Evolutionary conservation across 2,888 invertebrate genomes (phyloP).

Genomic region (Embidobia sp.): DNA sequence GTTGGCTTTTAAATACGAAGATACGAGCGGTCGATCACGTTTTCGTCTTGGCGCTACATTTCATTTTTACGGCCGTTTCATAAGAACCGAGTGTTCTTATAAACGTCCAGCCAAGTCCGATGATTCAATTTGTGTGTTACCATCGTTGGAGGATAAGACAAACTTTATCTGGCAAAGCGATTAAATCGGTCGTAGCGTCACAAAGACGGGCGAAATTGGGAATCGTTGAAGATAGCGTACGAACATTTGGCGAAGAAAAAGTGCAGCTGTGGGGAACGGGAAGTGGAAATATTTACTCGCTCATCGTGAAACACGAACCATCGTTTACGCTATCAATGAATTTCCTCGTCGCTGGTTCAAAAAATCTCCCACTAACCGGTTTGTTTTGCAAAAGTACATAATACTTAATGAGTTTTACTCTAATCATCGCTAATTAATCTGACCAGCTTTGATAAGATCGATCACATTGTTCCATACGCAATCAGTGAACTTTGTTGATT

Average conservation of each 20-base stretch:
- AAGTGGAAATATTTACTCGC: conserved; percentile 57
- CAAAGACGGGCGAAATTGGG: conserved; percentile 49
- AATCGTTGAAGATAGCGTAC: conserved; percentile 47
- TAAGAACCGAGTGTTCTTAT: conserved; percentile 37
- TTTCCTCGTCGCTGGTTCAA: conserved; percentile 30
- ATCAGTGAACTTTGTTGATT: conserved; percentile 2
- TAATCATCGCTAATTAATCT: conserved; percentile 37
- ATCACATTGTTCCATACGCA: neutral
- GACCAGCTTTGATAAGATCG: conserved; percentile 18
- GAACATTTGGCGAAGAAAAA: conserved; percentile 33
- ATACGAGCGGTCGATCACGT: neutral
- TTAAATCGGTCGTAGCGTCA: conserved; percentile 49
- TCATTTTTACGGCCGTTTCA: conserved; percentile 34
- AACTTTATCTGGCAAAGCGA: conserved; percentile 46
- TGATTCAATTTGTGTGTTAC: conserved; percentile 49
- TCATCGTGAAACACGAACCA: conserved; percentile 53
- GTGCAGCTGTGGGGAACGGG: conserved; percentile 22
- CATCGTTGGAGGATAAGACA: conserved; percentile 45
- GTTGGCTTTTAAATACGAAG: neutral
- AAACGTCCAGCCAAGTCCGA: conserved; percentile 29
- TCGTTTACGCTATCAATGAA: conserved; percentile 58
- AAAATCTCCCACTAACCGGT: conserved; percentile 35
- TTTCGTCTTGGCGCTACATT: conserved; percentile 15
- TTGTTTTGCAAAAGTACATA: conserved; percentile 43
- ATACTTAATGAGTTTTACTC: conserved; percentile 41